Base-by-base conservation (phyloP, 2,888 invertebrate species). In the Bugula neritina region DNA sequence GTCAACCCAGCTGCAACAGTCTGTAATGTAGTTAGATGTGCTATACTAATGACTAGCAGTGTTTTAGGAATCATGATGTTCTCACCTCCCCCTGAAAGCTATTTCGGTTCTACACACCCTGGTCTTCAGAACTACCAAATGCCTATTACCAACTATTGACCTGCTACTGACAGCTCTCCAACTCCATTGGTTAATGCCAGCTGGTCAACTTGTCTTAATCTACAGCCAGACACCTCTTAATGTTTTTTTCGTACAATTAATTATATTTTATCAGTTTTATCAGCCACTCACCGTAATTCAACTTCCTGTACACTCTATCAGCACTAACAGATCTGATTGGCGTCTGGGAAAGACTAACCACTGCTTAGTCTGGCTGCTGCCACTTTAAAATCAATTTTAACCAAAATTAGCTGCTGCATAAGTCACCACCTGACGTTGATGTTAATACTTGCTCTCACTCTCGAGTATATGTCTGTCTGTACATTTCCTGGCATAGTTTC, bases 111-210 rank as follows among this genome's bases (percentile, higher is more conserved):
- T 25, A n/a, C 31, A 10, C 21, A 25, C 31, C 63, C 63, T 31
- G 63, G 5, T 17, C 31, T 63, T 3, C 31, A 31, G 63, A 63
- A 63, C 63, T 63, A 63, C 31, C 63, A 63, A n/a, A n/a, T n/a
- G n/a, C n/a, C n/a, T n/a, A n/a, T n/a, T n/a, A n/a, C 27, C 57
- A 25, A 5, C 27, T 57, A 57, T 57, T 10, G 10, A 5, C 43
- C 17, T 43, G 43, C 43, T 17, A 17, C 43, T 43, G 43, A n/a
- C n/a, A n/a, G n/a, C n/a, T n/a, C n/a, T n/a, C n/a, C n/a, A n/a
- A n/a, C n/a, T n/a, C n/a, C n/a, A n/a, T n/a, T n/a, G n/a, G n/a
- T n/a, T n/a, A n/a, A n/a, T n/a, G n/a, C n/a, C n/a, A n/a, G n/a
- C n/a, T 43, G 43, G 43, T 57, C 5, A 57, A 27, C 57, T 52